These are phyloP conservation scores for Euzetes globulus DNA, from an alignment of 2,888 invertebrate genomes.

Conservation along the genomic window DNA sequence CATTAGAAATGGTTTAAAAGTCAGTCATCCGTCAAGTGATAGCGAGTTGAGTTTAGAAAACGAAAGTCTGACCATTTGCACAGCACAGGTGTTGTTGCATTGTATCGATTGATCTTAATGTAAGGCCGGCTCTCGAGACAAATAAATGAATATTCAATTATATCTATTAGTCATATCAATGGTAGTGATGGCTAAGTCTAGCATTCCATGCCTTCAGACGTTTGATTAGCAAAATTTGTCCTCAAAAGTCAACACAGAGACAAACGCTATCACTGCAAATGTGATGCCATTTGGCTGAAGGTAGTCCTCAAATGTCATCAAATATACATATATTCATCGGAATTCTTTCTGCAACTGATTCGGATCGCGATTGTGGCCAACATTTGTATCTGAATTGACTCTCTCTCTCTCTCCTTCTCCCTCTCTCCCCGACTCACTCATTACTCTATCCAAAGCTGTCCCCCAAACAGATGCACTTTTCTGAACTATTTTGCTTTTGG, in stretches of 20 bases:
- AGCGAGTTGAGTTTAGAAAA: background rate
- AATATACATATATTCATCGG: background rate
- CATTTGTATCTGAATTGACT: background rate
- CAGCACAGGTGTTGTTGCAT: constrained; percentile 18
- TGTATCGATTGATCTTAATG: background rate
- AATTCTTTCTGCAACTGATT: background rate
- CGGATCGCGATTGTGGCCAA: constrained; percentile 6
- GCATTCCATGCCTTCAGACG: background rate
- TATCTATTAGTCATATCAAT: background rate
- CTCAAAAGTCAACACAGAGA: constrained; percentile 10
- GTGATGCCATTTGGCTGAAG: background rate
- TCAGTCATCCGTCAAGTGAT: background rate
- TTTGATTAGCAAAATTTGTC: background rate
- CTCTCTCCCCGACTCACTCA: background rate
- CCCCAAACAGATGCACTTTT: constrained; percentile 25
- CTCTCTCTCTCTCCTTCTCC: background rate
- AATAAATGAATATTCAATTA: background rate
- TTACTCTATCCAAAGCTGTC: background rate
- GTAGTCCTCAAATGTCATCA: background rate
- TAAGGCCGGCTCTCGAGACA: background rate
- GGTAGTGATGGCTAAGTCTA: background rate
- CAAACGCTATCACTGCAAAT: background rate
- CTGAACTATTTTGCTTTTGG: background rate
- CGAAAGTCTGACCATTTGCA: constrained; percentile 13
- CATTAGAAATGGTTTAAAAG: constrained; percentile 17